phyloP scores from a whole-genome alignment of 2,113 vertebrate genomes.

The Gopherus flavomarginatus region DNA sequence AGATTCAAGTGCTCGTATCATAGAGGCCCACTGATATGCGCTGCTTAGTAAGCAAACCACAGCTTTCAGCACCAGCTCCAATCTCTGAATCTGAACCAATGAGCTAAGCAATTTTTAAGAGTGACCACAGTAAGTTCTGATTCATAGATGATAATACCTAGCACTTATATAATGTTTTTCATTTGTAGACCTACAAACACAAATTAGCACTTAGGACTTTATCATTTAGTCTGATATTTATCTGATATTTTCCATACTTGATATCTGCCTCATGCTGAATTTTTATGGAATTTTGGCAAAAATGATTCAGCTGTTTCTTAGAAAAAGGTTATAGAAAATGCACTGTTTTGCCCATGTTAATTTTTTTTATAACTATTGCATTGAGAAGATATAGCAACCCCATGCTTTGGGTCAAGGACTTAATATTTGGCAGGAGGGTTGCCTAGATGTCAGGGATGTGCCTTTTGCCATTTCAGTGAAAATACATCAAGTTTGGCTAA shows the following conservation, averaged over 20 bases:
- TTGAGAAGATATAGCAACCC: neutral
- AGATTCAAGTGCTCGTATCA: no score
- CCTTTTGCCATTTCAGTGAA: neutral
- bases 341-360: neutral
- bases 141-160: neutral
- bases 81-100: neutral
- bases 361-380: neutral
- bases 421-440: neutral
- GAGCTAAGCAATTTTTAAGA: neutral
- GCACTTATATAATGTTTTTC: neutral
- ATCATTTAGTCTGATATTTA: neutral
- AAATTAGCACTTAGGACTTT: neutral
- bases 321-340: neutral
- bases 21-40: neutral
- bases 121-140: neutral
- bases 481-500: neutral
- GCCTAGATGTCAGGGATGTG: neutral
- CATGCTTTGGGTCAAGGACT: neutral
- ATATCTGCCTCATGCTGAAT: neutral
- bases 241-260: neutral
- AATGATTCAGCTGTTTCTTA: neutral
- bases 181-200: neutral
- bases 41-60: neutral
- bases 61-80: neutral
- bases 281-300: neutral